phyloP scores from a whole-genome alignment of 2,113 vertebrate species.

The Lagopus muta region DNA sequence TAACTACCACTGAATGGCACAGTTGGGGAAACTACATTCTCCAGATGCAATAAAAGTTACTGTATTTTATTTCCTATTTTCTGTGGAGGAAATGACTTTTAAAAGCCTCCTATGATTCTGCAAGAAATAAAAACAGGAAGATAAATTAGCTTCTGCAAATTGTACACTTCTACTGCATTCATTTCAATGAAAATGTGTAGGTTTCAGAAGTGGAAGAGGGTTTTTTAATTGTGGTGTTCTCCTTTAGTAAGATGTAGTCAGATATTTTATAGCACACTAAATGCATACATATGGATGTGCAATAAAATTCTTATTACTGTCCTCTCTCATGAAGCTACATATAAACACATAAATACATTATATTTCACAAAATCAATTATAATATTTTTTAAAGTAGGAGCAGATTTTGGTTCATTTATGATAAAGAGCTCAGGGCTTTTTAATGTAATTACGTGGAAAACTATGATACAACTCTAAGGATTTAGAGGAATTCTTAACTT shows the following conservation, averaged over 20 bases:
- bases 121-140: neutral
- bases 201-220: neutral
- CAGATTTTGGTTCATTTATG: neutral
- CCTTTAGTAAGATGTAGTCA: slow-evolving; percentile 33
- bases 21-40: neutral
- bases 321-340: neutral
- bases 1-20: slow-evolving; percentile 33
- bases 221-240: neutral
- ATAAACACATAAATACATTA: neutral
- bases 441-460: neutral
- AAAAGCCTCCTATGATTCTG: slow-evolving; percentile 36
- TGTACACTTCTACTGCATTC: neutral
- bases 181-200: slow-evolving; percentile 16
- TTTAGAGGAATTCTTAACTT: neutral
- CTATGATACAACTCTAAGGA: neutral
- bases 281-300: neutral
- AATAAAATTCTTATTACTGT: neutral
- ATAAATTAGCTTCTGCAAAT: slow-evolving; percentile 26
- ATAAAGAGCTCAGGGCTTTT: neutral
- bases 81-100: slow-evolving; percentile 9
- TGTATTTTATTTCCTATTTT: slow-evolving; percentile 57
- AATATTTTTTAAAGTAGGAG: neutral
- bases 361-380: neutral
- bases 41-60: slow-evolving; percentile 46
- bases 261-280: neutral